Evolutionary conservation across 2,113 vertebrate species (phyloP).

Genomic region (Alligator sinensis): DNA sequence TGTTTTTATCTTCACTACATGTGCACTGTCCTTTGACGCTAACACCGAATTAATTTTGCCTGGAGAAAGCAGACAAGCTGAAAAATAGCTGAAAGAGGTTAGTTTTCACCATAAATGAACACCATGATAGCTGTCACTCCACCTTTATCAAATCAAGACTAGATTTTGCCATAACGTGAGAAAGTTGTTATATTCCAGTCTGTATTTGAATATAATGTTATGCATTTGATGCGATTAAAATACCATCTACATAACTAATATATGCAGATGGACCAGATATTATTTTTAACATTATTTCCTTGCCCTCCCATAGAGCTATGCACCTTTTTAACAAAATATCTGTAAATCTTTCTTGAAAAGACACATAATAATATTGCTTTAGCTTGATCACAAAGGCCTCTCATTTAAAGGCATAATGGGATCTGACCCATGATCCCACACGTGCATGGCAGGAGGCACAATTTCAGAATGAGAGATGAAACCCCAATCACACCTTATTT

Average conservation of each 20-base stretch:
- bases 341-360: not conserved
- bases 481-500: too few relatives aligned
- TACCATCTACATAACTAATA: not conserved
- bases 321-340: not conserved
- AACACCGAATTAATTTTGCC: not conserved
- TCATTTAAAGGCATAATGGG: too few relatives aligned
- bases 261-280: not conserved
- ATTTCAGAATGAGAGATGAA: too few relatives aligned
- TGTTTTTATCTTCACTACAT: slow-evolving; percentile 13
- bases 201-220: not conserved
- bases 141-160: not conserved
- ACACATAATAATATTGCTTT: not conserved
- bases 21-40: not conserved
- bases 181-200: not conserved
- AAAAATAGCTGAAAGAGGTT: not conserved
- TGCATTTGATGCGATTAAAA: not conserved
- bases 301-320: not conserved
- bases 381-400: not conserved
- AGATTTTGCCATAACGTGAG: not conserved
- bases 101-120: rapidly evolving
- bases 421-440: too few relatives aligned
- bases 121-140: not conserved
- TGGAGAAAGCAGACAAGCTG: not conserved
- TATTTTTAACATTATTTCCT: not conserved
- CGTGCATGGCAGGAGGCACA: too few relatives aligned